Evolutionary conservation across 2,888 invertebrate species (phyloP), one percentile per base, ranked within the genome.

Genomic region (Lasioglossum figueresi): DNA sequence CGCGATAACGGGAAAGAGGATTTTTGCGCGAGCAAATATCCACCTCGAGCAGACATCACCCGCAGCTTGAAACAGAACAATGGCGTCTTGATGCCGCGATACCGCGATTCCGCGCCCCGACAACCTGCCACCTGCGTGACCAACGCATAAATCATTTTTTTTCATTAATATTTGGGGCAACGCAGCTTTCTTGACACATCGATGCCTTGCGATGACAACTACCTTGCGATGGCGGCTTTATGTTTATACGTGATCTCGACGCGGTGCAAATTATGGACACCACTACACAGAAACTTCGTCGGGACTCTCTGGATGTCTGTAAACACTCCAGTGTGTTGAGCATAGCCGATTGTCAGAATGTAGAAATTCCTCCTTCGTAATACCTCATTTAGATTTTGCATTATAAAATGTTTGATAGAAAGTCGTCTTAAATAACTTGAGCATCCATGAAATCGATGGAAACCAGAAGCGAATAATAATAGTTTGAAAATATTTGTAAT

Each of bases 1-100:
- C 16, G 1, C 40, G 77, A 83, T 73, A 48, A 68, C n/a, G 45
- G 23, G 74, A 31, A 48, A 73, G 48, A 59, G 59, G 73, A 84
- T 83, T 74, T 77, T 73, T 75, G 5, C 48, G 6, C 34, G 37
- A 37, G 48, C 68, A 27, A 23, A 27, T 52, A n/a, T 48, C 48
- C 37, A 68, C 27, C 3, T 19, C 23, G 45, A 27, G 23, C 27
- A 27, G 59, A 63, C 31, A 5, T 19, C 27, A 8, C 14, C 76
- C 43, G 27, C 40, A 37, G 43, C 40, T 70, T 12, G 19, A 78
- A 59, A 40, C 40, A 1, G 19, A 48, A 40, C 48, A 34, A 34
- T 34, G 63, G 71, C 45, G 34, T 74, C 52, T 19, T 0, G 77
- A 72, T 63, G 63, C 23, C 5, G 37, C 37, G 77, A 81, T 77